phyloP scores from a whole-genome alignment of 2,888 invertebrate genomes.

The Lordiphosa fenestrarum region DNA sequence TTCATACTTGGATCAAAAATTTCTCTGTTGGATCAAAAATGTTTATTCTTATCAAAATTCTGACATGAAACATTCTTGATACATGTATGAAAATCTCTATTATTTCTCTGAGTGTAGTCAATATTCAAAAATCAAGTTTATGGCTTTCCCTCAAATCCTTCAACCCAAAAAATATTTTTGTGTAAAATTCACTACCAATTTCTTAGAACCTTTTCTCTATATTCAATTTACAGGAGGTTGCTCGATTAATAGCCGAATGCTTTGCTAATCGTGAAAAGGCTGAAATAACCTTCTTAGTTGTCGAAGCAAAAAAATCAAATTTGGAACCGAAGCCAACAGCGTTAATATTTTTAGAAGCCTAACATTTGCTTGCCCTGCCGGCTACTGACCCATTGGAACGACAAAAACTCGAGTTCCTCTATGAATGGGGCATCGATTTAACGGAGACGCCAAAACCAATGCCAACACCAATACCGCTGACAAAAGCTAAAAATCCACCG shows the following conservation, averaged over 20 bases:
- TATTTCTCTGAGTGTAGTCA: no score
- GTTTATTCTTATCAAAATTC: no score
- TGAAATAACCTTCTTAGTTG: constrained; percentile 95
- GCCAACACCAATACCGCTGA: constrained; percentile 79
- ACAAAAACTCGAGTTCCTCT: constrained; percentile 78
- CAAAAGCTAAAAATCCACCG: constrained; percentile 81
- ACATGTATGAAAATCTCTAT: no score
- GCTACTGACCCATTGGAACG: constrained; percentile 83
- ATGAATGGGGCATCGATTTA: constrained; percentile 80
- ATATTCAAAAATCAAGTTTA: no score
- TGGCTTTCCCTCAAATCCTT: no score
- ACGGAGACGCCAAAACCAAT: constrained; percentile 79
- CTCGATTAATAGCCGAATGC: constrained; percentile 94
- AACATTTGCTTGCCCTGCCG: constrained; percentile 94
- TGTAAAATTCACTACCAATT: constrained; percentile 1
- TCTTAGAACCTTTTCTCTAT: background rate
- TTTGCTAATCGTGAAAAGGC: constrained; percentile 92
- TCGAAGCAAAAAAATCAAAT: constrained; percentile 95
- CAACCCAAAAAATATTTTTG: background rate
- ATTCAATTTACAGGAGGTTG: constrained; percentile 84
- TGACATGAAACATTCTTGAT: no score
- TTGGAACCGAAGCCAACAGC: constrained; percentile 95
- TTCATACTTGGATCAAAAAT: no score
- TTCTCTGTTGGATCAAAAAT: no score
- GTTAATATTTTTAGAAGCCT: constrained; percentile 94